A percentile compares a stretch with the other conserved stretches of the same genome.
Conservation (phyloP, 2,113 vertebrate genomes). For the Chaenocephalus aceratus region DNA sequence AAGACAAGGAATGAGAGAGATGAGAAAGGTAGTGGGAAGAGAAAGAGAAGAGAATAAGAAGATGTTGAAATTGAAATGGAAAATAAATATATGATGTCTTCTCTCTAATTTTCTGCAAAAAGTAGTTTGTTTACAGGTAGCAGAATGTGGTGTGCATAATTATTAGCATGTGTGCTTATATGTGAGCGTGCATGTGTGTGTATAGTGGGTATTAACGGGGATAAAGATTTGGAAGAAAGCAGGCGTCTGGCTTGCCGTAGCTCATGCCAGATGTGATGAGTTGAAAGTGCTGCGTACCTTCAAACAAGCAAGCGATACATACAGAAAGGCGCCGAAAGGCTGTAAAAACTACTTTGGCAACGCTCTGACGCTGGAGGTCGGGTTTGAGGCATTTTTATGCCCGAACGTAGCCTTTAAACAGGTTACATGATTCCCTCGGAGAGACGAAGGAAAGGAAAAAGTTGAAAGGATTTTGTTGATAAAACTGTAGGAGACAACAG, state of each 20-base stretch:
- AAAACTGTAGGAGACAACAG: conserved; percentile 48
- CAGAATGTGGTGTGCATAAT: conserved; percentile 39
- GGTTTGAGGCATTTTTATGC: conserved; percentile 50
- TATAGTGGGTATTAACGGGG: conserved; percentile 45
- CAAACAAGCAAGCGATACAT: conserved; percentile 55
- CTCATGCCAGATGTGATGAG: conserved; percentile 64
- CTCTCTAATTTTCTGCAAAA: conserved; percentile 30
- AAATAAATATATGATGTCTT: background rate
- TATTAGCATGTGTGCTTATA: conserved; percentile 39
- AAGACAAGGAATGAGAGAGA: conserved; percentile 31
- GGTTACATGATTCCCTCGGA: conserved; percentile 50
- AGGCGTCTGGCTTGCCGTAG: conserved; percentile 16
- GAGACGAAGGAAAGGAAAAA: conserved; percentile 16
- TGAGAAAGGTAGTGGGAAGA: conserved; percentile 45
- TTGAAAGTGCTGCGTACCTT: conserved; percentile 64
- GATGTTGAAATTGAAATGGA: background rate
- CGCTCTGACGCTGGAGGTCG: conserved; percentile 33
- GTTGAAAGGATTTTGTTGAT: conserved; percentile 45
- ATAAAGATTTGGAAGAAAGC: conserved; percentile 39
- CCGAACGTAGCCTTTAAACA: conserved; percentile 57
- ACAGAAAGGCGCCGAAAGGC: conserved; percentile 47
- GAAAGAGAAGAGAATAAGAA: conserved; percentile 37
- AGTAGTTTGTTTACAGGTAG: too few species aligned
- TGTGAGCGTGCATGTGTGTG: conserved; percentile 27
- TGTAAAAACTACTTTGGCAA: conserved; percentile 67